Base-by-base conservation (phyloP, 1,140 invertebrate species). In the Polyergus mexicanus region DNA sequence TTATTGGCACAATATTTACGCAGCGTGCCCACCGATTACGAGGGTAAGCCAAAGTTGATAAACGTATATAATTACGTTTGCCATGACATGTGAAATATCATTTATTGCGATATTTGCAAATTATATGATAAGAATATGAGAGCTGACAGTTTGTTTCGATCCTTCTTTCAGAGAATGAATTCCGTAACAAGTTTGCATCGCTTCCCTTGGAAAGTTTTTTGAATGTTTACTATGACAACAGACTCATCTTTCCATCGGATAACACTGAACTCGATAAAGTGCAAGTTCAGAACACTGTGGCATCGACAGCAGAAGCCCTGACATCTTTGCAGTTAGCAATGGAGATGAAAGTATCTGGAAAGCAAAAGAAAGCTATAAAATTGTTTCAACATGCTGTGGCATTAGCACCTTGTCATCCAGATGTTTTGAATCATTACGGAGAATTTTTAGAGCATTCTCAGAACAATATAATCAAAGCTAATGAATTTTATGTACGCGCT, bases 341-440 rank as follows among this genome's bases (percentile, higher is more conserved):
- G 77, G 98, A 98, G 87, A 97, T 99, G 96, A 97, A 97, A 92
- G 95, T 96, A 69, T 94, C 96, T 16, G 98, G 98, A 0, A 99
- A 99, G 94, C 95, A 96, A 69, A 97, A 98, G 41, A 99, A 99
- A 95, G 98, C 98, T 2, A 94, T 97, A 7, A 98, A 98, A 94
- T 93, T 99, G 32, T 98, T 99, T 92, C 97, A 98, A 94, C 98
- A 99, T 95, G 98, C 99, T 0, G 96, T 98, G 35, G 97, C 98
- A 0, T 95, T 99, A 32, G 98, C 98, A 22, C 99, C 99, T 0
- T 96, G 97, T 88, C 98, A 99, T 95, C 97, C 98, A 1, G 98
- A 99, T 91, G 97, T 99, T 66, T 94, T 99, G 13, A 98, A 98
- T 90, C 96, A 98, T 88, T 99, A 98, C 95, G 99, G 99, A 38